Evolutionary conservation across 2,113 vertebrate species (phyloP), one percentile per base, ranked within the genome.

Genomic region (Ceyx melanurus): DNA sequence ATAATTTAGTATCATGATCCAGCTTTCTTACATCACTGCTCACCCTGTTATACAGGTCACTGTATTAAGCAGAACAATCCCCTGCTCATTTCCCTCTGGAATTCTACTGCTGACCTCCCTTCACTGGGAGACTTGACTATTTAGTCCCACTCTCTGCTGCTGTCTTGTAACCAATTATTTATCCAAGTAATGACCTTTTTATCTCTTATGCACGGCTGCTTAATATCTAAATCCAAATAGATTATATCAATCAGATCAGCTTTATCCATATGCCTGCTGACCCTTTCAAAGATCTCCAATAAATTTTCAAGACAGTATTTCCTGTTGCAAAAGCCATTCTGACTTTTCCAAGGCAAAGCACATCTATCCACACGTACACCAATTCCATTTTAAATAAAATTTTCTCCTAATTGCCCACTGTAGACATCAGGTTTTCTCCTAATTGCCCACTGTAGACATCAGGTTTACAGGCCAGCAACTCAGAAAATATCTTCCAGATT

Each of bases 31-130:
- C 42, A 57, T 62, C 42, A 50, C 19, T 78, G 21, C 23, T 89
- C 23, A 73, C 42, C 19, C 26, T 1, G 0, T 79, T 85, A 71
- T 73, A 57, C 71, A 85, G 74, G 53, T 84, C 87, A 79, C 42
- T 82, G 71, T 68, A 89, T 61, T 82, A 92, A 93, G n/a, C 26
- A 85, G 42, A 93, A 91, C 23, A 89, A 87, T 75, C 42, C 13
- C 29, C 31, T 64, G 20, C 46, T 61, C 21, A 26, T 72, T 76
- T 68, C 88, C 58, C 50, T 87, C 54, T 76, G 50, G 74, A 92
- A 89, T 79, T 79, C 29, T 45, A 25, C 16, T 78, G 18, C 40
- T 85, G 71, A 73, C 54, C 58, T 85, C 31, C 16, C 45, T 82
- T 87, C 48, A 78, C 21, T 31, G 58, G 46, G 14, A 92, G 23